These are phyloP conservation scores for Oconnorella tubifera DNA, from an alignment of 2,888 invertebrate species.

Conservation along the genomic window DNA sequence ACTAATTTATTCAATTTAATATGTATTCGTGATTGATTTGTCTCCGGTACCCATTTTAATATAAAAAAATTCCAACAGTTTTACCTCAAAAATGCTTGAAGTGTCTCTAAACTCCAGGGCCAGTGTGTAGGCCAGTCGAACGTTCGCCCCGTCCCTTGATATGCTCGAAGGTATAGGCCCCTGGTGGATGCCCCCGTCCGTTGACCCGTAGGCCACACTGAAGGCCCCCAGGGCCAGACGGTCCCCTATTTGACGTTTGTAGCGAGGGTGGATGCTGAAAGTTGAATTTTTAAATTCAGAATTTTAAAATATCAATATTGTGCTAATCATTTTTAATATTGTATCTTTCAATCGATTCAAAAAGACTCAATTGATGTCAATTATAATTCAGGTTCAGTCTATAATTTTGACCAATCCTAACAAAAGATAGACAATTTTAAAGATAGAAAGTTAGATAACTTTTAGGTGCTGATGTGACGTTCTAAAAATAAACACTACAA, in stretches of 20 bases:
- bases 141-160: neutral
- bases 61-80: too few relatives aligned
- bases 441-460: too few relatives aligned
- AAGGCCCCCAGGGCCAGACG: slow-evolving; percentile 13
- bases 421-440: too few relatives aligned
- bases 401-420: too few relatives aligned
- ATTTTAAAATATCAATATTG: neutral
- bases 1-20: too few relatives aligned
- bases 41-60: too few relatives aligned
- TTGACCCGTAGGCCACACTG: slow-evolving; percentile 9
- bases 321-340: neutral
- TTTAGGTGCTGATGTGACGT: too few relatives aligned
- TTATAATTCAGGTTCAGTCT: too few relatives aligned
- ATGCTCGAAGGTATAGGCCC: slow-evolving; percentile 12
- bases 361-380: neutral
- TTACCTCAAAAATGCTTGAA: slow-evolving; percentile 2
- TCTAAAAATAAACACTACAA: too few relatives aligned
- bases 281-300: neutral
- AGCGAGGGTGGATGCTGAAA: slow-evolving; percentile 15
- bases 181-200: neutral
- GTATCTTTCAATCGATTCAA: neutral
- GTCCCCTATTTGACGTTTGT: slow-evolving; percentile 15
- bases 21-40: too few relatives aligned
- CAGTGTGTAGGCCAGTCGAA: slow-evolving; percentile 1
- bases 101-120: neutral